Percentiles rank a stretch among this genome's conserved stretches.
Conservation (phyloP, 2,113 vertebrate genomes). For the Istiophorus platypterus region DNA sequence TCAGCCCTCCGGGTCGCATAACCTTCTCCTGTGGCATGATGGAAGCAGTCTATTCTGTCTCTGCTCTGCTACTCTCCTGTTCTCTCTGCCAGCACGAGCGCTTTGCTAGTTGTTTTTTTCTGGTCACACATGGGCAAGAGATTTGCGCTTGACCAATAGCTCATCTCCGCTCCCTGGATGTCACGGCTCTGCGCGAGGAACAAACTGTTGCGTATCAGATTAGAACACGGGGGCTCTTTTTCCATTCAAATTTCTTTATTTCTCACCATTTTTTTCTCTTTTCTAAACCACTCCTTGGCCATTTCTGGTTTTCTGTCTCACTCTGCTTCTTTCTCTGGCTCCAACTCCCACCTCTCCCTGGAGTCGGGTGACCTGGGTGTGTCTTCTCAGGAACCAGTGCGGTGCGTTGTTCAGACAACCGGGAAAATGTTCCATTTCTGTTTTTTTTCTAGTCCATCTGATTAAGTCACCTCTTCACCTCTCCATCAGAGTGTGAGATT, state of each 20-base stretch:
- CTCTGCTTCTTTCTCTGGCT: constrained; percentile 46
- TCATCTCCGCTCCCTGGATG: constrained; percentile 55
- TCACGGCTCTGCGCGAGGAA: constrained; percentile 53
- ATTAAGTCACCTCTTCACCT: constrained; percentile 69
- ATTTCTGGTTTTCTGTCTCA: constrained; percentile 38
- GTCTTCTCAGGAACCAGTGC: constrained; percentile 47
- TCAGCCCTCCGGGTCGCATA: constrained; percentile 44
- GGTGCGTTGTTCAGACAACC: constrained; percentile 70
- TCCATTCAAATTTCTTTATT: constrained; percentile 30
- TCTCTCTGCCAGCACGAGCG: neutral
- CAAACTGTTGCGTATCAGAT: constrained; percentile 56
- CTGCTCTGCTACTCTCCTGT: neutral
- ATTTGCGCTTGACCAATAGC: constrained; percentile 59
- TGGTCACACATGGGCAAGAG: constrained; percentile 48
- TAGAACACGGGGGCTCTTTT: constrained; percentile 40
- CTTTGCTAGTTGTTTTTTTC: constrained; percentile 15
- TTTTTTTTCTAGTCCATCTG: constrained; percentile 55
- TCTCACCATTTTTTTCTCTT: constrained; percentile 25
- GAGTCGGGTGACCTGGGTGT: constrained; percentile 58
- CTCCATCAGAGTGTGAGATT: constrained; percentile 81
- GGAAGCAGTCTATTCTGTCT: constrained; percentile 27
- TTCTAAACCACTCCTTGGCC: constrained; percentile 6
- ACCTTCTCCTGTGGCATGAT: constrained; percentile 49
- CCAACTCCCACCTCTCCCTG: neutral
- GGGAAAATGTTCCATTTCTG: constrained; percentile 63